A percentile compares a stretch with the other conserved stretches of the same genome.
These are phyloP conservation scores for Nannoperca obscura DNA, from an alignment of 2,797 vertebrate genomes.

Conservation along the genomic window DNA sequence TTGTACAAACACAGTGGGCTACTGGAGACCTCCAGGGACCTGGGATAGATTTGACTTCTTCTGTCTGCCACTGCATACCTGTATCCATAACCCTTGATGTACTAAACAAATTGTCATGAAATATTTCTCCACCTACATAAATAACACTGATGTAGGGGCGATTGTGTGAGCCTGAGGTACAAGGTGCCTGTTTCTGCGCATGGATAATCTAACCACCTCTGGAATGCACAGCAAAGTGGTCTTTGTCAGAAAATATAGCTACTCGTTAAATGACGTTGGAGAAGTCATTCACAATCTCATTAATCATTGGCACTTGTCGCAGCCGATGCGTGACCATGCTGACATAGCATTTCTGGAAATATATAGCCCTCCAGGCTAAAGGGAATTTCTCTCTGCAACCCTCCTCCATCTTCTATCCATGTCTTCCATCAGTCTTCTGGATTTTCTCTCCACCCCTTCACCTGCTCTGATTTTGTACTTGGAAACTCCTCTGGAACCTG, in stretches of 20 bases:
- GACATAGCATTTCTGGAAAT: constrained; percentile 70
- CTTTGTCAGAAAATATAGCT: constrained; percentile 67
- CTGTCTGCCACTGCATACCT: neutral
- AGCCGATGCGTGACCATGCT: constrained; percentile 59
- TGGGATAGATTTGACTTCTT: neutral
- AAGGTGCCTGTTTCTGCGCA: neutral
- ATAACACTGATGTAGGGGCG: constrained; percentile 13
- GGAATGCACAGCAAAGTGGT: constrained; percentile 55
- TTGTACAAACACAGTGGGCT: neutral
- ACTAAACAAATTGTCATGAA: neutral
- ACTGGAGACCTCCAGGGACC: neutral
- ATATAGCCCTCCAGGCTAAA: constrained; percentile 49
- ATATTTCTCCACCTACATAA: constrained; percentile 33
- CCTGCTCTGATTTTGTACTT: neutral
- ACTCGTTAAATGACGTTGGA: constrained; percentile 68
- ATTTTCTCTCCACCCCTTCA: constrained; percentile 8
- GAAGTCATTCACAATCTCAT: constrained; percentile 65
- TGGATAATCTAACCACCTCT: constrained; percentile 30
- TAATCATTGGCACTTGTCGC: constrained; percentile 71
- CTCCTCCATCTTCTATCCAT: constrained; percentile 16
- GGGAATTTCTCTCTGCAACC: constrained; percentile 45
- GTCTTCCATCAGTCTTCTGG: constrained; percentile 1
- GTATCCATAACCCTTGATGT: constrained; percentile 18
- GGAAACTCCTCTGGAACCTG: neutral
- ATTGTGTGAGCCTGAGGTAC: constrained; percentile 15